Evolutionary conservation across 2,888 invertebrate species (phyloP), one percentile per base, ranked within the genome.

Genomic region (Mactromeris polynyma): DNA sequence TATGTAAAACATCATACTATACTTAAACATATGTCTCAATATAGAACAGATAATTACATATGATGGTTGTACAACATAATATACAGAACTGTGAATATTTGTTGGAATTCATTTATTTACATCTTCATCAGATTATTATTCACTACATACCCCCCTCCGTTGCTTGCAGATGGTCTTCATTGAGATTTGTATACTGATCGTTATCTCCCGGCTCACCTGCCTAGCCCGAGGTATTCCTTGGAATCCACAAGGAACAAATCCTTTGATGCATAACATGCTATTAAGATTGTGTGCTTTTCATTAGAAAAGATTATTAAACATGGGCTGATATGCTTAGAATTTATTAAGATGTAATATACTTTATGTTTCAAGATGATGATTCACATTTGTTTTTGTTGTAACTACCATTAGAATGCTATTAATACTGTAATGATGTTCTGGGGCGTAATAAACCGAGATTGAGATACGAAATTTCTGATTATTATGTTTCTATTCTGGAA

Each of bases 311-410:
- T 7, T 73, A 73, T 73, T 73, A 73, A 73, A 33, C 73, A 36
- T 36, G 7, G 73, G 33, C 19, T 73, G 73, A 36, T 73, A 73
- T 73, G 36, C 36, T 73, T 19, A 33, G 36, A 73, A 36, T 73
- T 73, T 73, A 73, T 73, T 73, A 73, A 73, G 36, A 73, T 33
- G 36, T 73, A 73, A 73, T 73, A 73, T 73, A 73, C 73, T 33
- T 36, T 73, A 73, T 31, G 73, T 36, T 73, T 36, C 19, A 36
- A 26, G 33, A 73, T 36, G 73, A 73, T 19, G 33, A 33, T 73
- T 73, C 33, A 14, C 73, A 73, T 73, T 73, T 73, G 58, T 64
- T 64, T 64, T 64, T 64, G 58, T 26, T 64, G 58, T 64, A 21
- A 58, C 19, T n/a, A 21, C 6, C 58, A 64, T 64, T 26, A 64